Base-by-base conservation (phyloP, 2,888 invertebrate species). In the Melipona beecheii region DNA sequence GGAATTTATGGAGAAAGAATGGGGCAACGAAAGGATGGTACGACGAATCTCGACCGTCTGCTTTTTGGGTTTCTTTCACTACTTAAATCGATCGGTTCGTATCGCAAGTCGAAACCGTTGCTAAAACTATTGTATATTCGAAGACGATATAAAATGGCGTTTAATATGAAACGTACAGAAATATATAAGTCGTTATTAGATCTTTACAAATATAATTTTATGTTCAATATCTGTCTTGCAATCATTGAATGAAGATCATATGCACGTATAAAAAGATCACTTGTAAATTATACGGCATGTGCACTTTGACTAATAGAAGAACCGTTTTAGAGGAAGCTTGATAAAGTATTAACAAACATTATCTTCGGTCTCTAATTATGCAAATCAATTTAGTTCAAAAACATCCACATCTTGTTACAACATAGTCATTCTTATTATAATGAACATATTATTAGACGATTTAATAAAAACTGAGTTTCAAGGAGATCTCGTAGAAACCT, bases 11-110 rank as follows among this genome's bases (percentile, higher is more conserved):
- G 17, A 17, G 13, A 52, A 21, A n/a, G 36, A 52, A 24, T 52
- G 27, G 4, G 31, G 21, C 24, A 15, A 27, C 27, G 27, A 27
- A 27, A 27, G 27, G 3, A 15, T 50, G 31, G 15, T 52, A 19
- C 11, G 19, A 64, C 31, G 58, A 6, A 62, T 24, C 21, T 24
- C 21, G 50, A 31, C 19, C n/a, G 24, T 56, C 65, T 43, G 65
- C 65, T 65, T 66, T 56, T 75, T 56, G 43, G 21, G 52, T 49
- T 66, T 65, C 74, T 56, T 75, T 66, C 43, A 21, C 54, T 75
- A 75, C 54, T 75, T 52, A 31, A 62, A 73, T 64, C 56, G 24
- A 54, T 69, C 69, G 17, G 49, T 9, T 43, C 2, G 43, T 43
- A 43, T 15, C 31, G 43, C 4, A n/a, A 13, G 6, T 6, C 17